Base-by-base conservation (phyloP, 1,140 invertebrate species). In the Rhynchophorus ferrugineus region DNA sequence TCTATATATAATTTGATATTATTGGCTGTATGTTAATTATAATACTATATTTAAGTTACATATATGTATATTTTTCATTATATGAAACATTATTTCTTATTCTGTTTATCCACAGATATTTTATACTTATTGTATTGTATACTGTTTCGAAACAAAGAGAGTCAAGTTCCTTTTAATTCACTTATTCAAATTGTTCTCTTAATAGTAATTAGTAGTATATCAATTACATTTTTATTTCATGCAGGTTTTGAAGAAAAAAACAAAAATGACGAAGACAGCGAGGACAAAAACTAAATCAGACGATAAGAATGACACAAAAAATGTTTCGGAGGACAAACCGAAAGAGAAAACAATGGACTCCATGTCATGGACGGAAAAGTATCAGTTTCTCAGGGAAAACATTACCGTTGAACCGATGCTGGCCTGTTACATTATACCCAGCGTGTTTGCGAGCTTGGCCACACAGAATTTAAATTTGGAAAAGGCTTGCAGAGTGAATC, bases 401-500 rank as follows among this genome's bases (percentile, higher is more conserved):
- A 83, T 87, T 24, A 88, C 86, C 0, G 84, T 89, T 3, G 86
- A 89, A 62, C 85, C 85, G 0, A 83, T 89, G 70, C 66, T 89
- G 22, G 83, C 83, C 0, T 83, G 82, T 55, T 88, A 87, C 63
- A 85, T 89, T 11, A 86, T 88, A 73, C 83, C 85, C 1, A 84
- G 83, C 49, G 84, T 87, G 11, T 69, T 89, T 1, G 82, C 85
- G 1, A 79, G 79, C n/a, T 65, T 88, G 33, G 85, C 85, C 14
- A 86, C 83, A 11, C 84, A 87, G 67, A 88, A 90, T 69, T 71
- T 91, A 11, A 88, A 87, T 61, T 73, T 90, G 59, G 86, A 89
- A 67, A 89, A 89, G 68, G 87, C 87, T 0, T 91, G 88, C 62
- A 71, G 85, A 45, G 85, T 91, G 0, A 89, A 90, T 68, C 74